phyloP scores from a whole-genome alignment of 2,797 vertebrate species.

The Poecilia gillii region DNA sequence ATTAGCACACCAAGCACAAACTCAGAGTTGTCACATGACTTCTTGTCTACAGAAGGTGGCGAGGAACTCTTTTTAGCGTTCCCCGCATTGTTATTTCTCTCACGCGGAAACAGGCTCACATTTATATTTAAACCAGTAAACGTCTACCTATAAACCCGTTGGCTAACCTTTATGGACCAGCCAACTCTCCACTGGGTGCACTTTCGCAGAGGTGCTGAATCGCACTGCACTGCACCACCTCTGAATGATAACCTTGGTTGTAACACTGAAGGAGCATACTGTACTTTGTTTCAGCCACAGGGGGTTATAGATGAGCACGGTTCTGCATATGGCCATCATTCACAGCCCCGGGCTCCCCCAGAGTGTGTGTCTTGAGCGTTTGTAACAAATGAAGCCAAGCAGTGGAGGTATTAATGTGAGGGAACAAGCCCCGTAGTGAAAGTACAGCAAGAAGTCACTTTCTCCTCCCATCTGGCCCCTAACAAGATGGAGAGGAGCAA shows the following conservation, averaged over 20 bases:
- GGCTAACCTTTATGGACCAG: slow-evolving; percentile 25
- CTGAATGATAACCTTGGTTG: slow-evolving; percentile 72
- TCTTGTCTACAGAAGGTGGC: not conserved
- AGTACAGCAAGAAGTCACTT: slow-evolving; percentile 75
- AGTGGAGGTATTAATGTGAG: slow-evolving; percentile 73
- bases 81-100: slow-evolving; percentile 13
- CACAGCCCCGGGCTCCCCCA: slow-evolving; percentile 74
- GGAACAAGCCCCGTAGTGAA: slow-evolving; percentile 69
- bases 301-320: slow-evolving; percentile 72
- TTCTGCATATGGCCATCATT: slow-evolving; percentile 80
- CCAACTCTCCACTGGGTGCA: not conserved
- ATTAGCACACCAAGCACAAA: slow-evolving; percentile 4
- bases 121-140: slow-evolving; percentile 27
- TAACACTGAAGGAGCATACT: slow-evolving; percentile 65
- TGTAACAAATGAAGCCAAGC: slow-evolving; percentile 72
- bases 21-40: slow-evolving; percentile 17
- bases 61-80: slow-evolving; percentile 13
- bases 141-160: slow-evolving; percentile 38
- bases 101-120: not conserved
- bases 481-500: slow-evolving; percentile 73
- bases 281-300: slow-evolving; percentile 73
- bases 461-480: slow-evolving; percentile 69
- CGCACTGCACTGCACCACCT: slow-evolving; percentile 52
- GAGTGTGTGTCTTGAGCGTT: slow-evolving; percentile 72
- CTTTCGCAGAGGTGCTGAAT: slow-evolving; percentile 26